phyloP scores from a whole-genome alignment of 1,140 invertebrate species.

The silkworm (Bombyx mori) region DNA sequence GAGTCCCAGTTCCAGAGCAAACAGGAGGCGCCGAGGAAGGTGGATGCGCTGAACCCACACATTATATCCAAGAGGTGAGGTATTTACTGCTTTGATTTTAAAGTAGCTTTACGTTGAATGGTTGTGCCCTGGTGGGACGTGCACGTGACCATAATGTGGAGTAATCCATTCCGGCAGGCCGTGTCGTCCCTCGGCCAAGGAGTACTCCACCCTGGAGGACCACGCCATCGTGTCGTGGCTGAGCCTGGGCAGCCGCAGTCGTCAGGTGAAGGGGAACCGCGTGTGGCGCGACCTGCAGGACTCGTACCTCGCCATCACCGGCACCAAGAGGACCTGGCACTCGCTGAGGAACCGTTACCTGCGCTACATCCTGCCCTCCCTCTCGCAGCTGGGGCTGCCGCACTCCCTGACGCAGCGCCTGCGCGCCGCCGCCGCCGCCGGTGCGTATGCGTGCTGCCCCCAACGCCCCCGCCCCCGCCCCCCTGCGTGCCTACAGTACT shows the following conservation, averaged over 20 bases:
- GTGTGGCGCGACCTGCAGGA: conserved; percentile 35
- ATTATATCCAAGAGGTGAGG: neutral
- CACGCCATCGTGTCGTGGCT: conserved; percentile 37
- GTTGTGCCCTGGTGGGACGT: neutral
- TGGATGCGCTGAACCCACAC: neutral
- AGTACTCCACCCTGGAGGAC: conserved; percentile 42
- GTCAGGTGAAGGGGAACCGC: conserved; percentile 41
- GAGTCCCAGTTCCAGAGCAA: neutral
- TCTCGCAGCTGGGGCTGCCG: conserved; percentile 24
- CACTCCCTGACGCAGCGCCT: conserved; percentile 17
- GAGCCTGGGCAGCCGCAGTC: conserved; percentile 14
- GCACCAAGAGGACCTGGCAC: conserved; percentile 48
- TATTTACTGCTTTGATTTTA: no score
- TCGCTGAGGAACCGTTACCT: conserved; percentile 58
- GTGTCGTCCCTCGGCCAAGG: conserved; percentile 13
- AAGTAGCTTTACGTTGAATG: no score
- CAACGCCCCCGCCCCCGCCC: neutral
- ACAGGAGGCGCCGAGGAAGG: no score
- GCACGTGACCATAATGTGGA: neutral
- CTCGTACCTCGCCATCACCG: conserved; percentile 15
- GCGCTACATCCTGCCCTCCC: conserved; percentile 43
- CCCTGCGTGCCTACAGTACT: neutral
- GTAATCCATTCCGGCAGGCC: neutral
- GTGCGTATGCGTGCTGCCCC: conserved; percentile 10
- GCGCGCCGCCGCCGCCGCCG: conserved; percentile 37